Conservation (phyloP, 2,888 invertebrate species). For the Oasisia sp. region DNA sequence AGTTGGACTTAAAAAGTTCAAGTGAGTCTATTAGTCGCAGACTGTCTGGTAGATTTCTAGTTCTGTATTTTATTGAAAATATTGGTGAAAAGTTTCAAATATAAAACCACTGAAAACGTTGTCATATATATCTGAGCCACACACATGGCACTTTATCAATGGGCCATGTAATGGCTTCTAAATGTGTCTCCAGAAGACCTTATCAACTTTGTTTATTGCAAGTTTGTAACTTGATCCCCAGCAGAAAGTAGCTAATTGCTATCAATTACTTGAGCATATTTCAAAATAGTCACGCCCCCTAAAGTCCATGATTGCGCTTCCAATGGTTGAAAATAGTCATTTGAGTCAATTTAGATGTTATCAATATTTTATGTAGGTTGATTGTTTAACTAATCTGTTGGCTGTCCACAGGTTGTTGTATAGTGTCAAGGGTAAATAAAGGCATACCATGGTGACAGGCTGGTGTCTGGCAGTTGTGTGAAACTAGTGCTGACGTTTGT, state of each 20-base stretch:
- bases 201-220: conserved; percentile 7
- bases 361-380: background rate
- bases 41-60: too few relatives aligned
- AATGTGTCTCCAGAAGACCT: background rate
- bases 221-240: background rate
- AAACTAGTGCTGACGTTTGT: background rate
- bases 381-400: background rate
- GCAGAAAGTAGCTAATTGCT: background rate
- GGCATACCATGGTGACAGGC: background rate
- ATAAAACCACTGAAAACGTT: background rate
- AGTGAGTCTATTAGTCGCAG: too few relatives aligned
- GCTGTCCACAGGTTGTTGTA: background rate
- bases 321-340: background rate
- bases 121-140: background rate
- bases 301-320: background rate
- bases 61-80: background rate
- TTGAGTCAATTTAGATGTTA: background rate
- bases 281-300: background rate
- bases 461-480: background rate
- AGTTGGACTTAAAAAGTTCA: too few relatives aligned
- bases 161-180: background rate
- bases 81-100: background rate
- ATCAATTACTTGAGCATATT: background rate
- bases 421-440: background rate
- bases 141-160: background rate